These are phyloP conservation scores for Panagrolaimus sp. DNA, from an alignment of 1,140 invertebrate genomes.

Conservation along the genomic window DNA sequence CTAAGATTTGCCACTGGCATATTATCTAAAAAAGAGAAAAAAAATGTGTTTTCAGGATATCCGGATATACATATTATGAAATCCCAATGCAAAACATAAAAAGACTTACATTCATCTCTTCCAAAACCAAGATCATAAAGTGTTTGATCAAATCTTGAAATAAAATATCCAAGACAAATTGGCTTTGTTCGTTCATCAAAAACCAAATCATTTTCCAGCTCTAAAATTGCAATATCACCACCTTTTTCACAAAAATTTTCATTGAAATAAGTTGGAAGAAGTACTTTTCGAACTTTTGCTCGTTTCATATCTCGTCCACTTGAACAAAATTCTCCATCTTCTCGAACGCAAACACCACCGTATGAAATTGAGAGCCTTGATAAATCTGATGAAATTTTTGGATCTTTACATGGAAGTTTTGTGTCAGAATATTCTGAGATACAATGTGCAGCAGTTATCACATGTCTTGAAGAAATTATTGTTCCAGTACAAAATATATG, in stretches of 20 bases:
- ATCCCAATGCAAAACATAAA: not conserved
- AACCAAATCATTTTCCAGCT: not conserved
- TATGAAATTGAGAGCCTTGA: not conserved
- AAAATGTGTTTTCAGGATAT: no score
- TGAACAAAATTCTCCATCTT: not conserved
- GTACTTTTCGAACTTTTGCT: not conserved
- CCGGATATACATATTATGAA: no score
- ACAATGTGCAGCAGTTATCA: slow-evolving; percentile 2
- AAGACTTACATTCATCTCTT: not conserved
- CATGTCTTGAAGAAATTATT: not conserved
- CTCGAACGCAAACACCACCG: not conserved
- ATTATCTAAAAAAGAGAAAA: no score
- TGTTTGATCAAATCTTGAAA: no score
- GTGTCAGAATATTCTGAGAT: not conserved
- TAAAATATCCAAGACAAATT: slow-evolving; percentile 2
- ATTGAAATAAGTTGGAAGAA: not conserved
- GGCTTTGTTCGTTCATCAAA: not conserved
- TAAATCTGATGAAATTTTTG: not conserved
- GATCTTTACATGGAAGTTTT: not conserved
- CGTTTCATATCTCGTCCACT: not conserved
- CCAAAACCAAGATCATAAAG: not conserved
- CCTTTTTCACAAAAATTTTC: not conserved
- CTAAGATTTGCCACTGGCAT: no score
- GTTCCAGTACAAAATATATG: not conserved
- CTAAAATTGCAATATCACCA: slow-evolving; percentile 1